Evolutionary conservation across 2,113 vertebrate genomes (phyloP), one percentile per base, ranked within the genome.

Genomic region (Dipodomys stephensi): DNA sequence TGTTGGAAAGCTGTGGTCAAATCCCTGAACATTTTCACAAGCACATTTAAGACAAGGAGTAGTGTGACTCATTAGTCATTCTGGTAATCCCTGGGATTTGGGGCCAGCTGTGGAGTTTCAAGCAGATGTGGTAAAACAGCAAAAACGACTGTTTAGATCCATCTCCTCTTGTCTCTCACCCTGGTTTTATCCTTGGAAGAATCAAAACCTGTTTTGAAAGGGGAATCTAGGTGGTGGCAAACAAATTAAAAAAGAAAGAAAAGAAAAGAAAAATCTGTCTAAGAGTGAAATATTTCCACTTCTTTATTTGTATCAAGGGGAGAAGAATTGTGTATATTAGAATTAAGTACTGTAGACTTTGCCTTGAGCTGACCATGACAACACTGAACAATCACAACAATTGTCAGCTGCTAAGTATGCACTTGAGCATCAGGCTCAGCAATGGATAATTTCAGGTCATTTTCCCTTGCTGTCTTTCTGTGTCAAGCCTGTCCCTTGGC

Each of bases 151-250:
- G 76, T 87, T 94, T 39, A 82, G 89, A 93, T 76, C 91, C 53
- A 53, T n/a, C 64, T 80, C 57, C 85, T 94, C 80, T 91, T 68
- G 76, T 95, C 68, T 96, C 95, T 97, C 93, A 79, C 64, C 88
- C 62, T 89, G 74, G 27, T 83, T 94, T 96, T 83, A 95, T 95
- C 82, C 68, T 78, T 93, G 88, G 72, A 86, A 87, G 83, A 82
- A 78, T 87, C 27, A 65, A 78, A 80, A 62, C 89, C 69, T 81
- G 90, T 94, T 96, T 96, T 96, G 87, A 96, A 96, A 97, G 94
- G 72, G 62, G 49, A 96, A 81, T 44, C 88, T 92, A 76, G 78
- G 80, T 83, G 57, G 76, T 93, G 44, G 68, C 32, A 81, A 39
- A 93, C 69, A 9, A 7, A 10, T 28, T 7, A 30, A 88, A 81